Base-by-base conservation (phyloP, 1,140 invertebrate species). In the Aphidius ervi region DNA sequence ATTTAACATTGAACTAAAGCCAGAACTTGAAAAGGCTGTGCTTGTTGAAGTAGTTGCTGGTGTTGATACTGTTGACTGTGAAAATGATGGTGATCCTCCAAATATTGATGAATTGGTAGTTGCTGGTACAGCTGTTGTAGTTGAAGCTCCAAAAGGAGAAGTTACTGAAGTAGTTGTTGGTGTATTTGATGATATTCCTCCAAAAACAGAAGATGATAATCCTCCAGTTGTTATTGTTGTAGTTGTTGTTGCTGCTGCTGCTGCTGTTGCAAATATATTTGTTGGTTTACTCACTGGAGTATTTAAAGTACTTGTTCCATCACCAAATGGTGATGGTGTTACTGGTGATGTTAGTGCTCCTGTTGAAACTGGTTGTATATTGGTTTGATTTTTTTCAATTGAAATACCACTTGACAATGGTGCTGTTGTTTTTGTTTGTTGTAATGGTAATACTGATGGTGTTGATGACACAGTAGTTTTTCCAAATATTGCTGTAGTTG, bases 131-230 rank as follows among this genome's bases (percentile, higher is more conserved):
- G 45, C 4, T 9, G 45, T n/a, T 3, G 45, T n/a, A 46, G 45
- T 9, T 39, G 58, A 16, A 0, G 45, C 10, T 20, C 10, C 20
- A 52, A 58, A 47, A n/a, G 7, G 41, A 37, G 39, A 20, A 31
- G 6, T 45, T 9, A 46, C 20, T 6, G 55, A 6, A 8, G 59
- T 41, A 20, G 56, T 39, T 5, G 41, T 45, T 31, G 56, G 16
- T 7, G 61, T 10, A 5, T 41, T n/a, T 9, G 56, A 23, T 7
- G 62, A 41, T 41, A 57, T 46, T 23, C 61, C 59, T 6, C 67
- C 70, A 39, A 73, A 73, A 5, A 68, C 52, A 1, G 67, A 65
- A 59, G 46, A 20, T 5, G 31, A 5, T 9, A 60, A 39, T 54
- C 65, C 56, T 54, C 9, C 39, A 8, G 8, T 60, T 60, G 6